Conservation (phyloP, 2,888 invertebrate species). For the Chirona hameri region DNA sequence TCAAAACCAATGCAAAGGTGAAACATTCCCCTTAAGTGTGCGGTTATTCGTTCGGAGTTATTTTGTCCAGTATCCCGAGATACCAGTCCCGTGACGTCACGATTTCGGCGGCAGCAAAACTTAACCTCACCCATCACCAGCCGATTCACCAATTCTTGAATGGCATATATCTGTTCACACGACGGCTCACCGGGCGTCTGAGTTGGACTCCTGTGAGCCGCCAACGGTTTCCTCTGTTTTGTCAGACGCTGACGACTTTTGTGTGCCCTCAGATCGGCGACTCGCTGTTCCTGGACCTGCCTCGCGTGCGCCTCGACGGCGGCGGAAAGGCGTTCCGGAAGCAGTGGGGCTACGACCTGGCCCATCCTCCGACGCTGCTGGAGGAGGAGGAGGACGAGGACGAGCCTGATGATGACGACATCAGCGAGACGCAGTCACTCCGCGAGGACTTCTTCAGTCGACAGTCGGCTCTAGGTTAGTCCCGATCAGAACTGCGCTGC, state of each 20-base stretch:
- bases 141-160: too few relatives aligned
- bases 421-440: conserved; percentile 57
- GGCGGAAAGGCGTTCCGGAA: conserved; percentile 60
- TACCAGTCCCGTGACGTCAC: too few relatives aligned
- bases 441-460: conserved; percentile 56
- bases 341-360: conserved; percentile 59
- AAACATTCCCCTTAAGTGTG: too few relatives aligned
- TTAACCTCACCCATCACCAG: too few relatives aligned
- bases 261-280: conserved; percentile 52
- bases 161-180: too few relatives aligned
- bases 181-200: too few relatives aligned
- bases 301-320: conserved; percentile 66
- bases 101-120: too few relatives aligned
- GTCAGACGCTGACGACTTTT: neutral
- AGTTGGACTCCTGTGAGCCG: neutral
- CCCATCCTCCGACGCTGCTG: conserved; percentile 62
- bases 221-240: neutral
- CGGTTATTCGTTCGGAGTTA: too few relatives aligned
- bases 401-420: conserved; percentile 38
- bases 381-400: conserved; percentile 54
- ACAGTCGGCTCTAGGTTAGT: conserved; percentile 56
- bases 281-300: conserved; percentile 57
- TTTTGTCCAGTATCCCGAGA: too few relatives aligned
- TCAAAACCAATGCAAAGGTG: too few relatives aligned
- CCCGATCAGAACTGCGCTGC: neutral